Base-by-base conservation (phyloP, 2,113 vertebrate genomes). In the Lophochroa leadbeateri region DNA sequence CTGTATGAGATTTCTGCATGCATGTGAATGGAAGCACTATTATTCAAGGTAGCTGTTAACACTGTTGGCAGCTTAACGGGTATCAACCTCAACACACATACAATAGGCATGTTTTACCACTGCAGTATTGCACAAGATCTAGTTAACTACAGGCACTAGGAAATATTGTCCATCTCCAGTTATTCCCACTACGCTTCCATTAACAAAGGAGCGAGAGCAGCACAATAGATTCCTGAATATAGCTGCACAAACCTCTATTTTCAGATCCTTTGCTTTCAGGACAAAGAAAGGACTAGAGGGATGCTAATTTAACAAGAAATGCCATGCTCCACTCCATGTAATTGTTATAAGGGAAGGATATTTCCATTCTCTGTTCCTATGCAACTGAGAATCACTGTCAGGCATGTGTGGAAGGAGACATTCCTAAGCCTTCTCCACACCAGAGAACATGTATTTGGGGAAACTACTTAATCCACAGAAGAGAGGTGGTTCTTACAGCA, bases 241-340 rank as follows among this genome's bases (percentile, higher is more conserved):
- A 97, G 90, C 81, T 91, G 78, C 67, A 52, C 65, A 87, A 92
- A 67, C 27, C 86, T 70, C 86, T 81, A 17, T 52, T 86, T 88
- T 78, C 85, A 69, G 67, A 91, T 80, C 46, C 49, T 92, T 84
- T 55, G 37, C 68, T 65, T 90, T 71, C 86, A 94, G 39, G 61
- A 87, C 31, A 81, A 90, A 82, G 78, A 82, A 90, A 86, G 50
- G 60, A 93, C 55, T 44, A 94, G 46, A 92, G 69, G 41, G 57
- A 94, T 10, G 70, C 10, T 65, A 84, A 47, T 43, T 13, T 11
- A 7, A 24, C n/a, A 44, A 55, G 18, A 63, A 58, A 19, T 58
- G 57, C 21, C 35, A 35, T 29, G 35, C 4, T 79, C 41, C 0
- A 2, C 47, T 88, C 82, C 53, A 74, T 37, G 15, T 55, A 53